Evolutionary conservation across 2,888 invertebrate species (phyloP).

Genomic region (Apoderus coryli): DNA sequence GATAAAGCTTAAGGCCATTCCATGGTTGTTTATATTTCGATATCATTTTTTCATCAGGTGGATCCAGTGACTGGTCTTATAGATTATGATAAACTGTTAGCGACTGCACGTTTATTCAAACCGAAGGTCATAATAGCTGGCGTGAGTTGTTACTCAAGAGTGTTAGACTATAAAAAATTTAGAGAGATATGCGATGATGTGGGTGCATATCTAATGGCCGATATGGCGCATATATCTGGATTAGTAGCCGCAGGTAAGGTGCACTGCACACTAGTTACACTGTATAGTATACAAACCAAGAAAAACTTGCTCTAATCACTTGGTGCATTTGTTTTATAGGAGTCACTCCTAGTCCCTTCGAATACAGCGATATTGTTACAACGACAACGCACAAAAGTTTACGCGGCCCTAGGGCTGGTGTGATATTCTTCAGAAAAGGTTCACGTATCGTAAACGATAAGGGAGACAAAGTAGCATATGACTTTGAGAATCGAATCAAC

Average conservation of each 20-base stretch:
- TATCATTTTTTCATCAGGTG: slow-evolving; percentile 32
- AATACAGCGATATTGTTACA: slow-evolving; percentile 80
- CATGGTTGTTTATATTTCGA: too few relatives aligned
- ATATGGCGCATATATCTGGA: slow-evolving; percentile 94
- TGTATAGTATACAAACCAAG: slow-evolving; percentile 2
- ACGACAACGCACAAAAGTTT: slow-evolving; percentile 94
- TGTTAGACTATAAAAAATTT: slow-evolving; percentile 83
- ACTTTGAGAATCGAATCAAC: slow-evolving; percentile 79
- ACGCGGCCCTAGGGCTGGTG: slow-evolving; percentile 72
- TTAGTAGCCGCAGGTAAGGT: slow-evolving; percentile 66
- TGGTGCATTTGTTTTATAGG: slow-evolving; percentile 34
- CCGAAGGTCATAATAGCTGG: slow-evolving; percentile 91
- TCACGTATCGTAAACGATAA: slow-evolving; percentile 62
- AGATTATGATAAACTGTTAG: slow-evolving; percentile 79
- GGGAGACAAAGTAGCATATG: slow-evolving; percentile 75
- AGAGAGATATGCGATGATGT: slow-evolving; percentile 68
- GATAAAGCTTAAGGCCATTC: too few relatives aligned
- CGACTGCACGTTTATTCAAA: slow-evolving; percentile 72
- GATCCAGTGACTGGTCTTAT: slow-evolving; percentile 72
- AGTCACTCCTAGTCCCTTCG: slow-evolving; percentile 78
- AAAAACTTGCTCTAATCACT: too few relatives aligned
- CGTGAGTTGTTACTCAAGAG: slow-evolving; percentile 84
- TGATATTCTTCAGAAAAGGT: slow-evolving; percentile 89
- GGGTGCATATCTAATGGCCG: slow-evolving; percentile 78
- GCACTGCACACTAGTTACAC: background rate